Base-by-base conservation (phyloP, 2,888 invertebrate species). In the Hofmannophila pseudospretella region DNA sequence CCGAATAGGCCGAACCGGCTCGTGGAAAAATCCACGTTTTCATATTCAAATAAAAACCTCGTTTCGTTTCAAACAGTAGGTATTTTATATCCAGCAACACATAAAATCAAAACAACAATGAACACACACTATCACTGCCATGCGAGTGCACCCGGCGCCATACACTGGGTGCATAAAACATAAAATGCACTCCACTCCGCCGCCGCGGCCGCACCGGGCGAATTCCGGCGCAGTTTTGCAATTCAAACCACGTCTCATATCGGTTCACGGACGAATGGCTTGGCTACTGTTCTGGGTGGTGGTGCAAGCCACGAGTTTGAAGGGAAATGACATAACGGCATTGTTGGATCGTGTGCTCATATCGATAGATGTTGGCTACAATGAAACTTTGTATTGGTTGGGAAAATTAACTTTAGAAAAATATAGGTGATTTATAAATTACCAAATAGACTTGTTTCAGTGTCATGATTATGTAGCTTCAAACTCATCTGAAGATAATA, bases 231-330 rank as follows among this genome's bases (percentile, higher is more conserved):
- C 72, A 73, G 77, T 75, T 81, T 79, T 80, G 79, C 79, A 77
- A 79, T 81, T 80, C 79, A 73, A 78, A 80, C 77, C 72, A 72
- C 60, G 61, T 61, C 73, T 73, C 76, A 69, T 82, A 80, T 81
- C 81, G 74, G 73, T 79, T 77, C 62, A 69, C 74, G 67, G 75
- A 62, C 70, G 76, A 72, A 69, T 63, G 74, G 60, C 56, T 70
- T 54, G 54, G 62, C 49, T 50, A 51, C 49, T 57, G 51, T 42
- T 41, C 5, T 29, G 30, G 40, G 12, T 37, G 12, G 12, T 37
- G 49, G 53, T 20, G 1, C 20, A 47, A 51, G 34, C 16, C 10
- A 39, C 4, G 20, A 39, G 38, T 27, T 22, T 9, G 16, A 34
- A 36, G 42, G 29, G 16, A 5, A 23, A 28, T 19, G 9, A 12